A percentile compares a stretch with the other conserved stretches of the same genome.
phyloP scores from a whole-genome alignment of 2,888 invertebrate species.

The Chalcis sispes region DNA sequence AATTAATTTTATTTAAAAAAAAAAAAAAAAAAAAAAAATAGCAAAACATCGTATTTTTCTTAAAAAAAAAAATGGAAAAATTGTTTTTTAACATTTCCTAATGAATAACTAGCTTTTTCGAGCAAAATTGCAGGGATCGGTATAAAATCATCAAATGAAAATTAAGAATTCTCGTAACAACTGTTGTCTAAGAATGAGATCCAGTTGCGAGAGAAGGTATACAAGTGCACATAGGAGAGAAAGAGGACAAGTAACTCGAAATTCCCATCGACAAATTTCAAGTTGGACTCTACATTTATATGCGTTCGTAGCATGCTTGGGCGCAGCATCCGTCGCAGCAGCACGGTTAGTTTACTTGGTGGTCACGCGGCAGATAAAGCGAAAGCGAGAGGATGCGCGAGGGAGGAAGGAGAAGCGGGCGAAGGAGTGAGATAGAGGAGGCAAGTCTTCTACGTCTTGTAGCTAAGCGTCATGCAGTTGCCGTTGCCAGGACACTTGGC shows the following conservation, averaged over 20 bases:
- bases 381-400: constrained; percentile 8
- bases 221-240: not conserved
- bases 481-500: constrained; percentile 74
- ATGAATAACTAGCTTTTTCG: no score
- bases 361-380: constrained; percentile 64
- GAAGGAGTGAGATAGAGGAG: not conserved
- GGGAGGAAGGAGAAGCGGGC: not conserved
- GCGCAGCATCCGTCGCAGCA: constrained; percentile 45
- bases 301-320: not conserved
- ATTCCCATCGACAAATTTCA: constrained; percentile 58
- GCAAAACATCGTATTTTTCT: no score
- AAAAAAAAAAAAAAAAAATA: no score
- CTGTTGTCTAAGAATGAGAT: no score
- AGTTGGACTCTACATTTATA: constrained; percentile 44
- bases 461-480: constrained; percentile 67
- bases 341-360: constrained; percentile 63
- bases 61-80: no score
- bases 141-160: no score
- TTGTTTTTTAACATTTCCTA: no score
- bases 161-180: no score
- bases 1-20: no score
- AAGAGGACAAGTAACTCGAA: constrained; percentile 51
- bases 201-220: not conserved
- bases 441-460: constrained; percentile 69
- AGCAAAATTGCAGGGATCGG: no score